These are phyloP conservation scores for Ashinkailepas kermadecensis DNA, from an alignment of 2,888 invertebrate species.

Conservation along the genomic window DNA sequence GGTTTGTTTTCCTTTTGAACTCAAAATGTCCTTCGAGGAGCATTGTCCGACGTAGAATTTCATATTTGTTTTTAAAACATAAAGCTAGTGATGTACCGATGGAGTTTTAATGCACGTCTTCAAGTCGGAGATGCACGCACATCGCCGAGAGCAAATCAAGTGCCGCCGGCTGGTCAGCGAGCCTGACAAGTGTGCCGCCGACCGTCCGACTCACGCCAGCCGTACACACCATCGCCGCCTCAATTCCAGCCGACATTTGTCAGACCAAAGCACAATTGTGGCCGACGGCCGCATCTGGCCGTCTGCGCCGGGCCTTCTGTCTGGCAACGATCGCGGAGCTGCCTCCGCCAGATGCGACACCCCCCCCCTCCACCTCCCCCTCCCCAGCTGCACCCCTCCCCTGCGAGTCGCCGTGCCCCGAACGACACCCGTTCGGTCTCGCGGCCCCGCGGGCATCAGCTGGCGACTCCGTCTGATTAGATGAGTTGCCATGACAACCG, in stretches of 20 bases:
- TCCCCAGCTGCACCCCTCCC: no score
- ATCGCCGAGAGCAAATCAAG: no score
- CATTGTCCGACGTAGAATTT: no score
- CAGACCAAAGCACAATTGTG: background rate
- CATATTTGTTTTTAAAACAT: no score
- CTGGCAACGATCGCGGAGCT: background rate
- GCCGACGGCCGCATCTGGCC: background rate
- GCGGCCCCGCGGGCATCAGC: background rate
- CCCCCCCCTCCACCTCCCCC: background rate
- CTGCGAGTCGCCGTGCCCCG: background rate
- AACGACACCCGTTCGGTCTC: background rate
- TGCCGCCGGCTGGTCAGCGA: no score
- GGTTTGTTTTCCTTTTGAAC: no score
- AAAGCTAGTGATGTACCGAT: no score
- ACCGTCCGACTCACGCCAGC: background rate
- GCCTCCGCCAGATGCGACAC: background rate
- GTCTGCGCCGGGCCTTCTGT: background rate
- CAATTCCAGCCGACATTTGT: background rate
- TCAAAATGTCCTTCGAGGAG: no score
- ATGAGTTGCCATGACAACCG: slow-evolving; percentile 20
- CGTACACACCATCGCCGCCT: background rate
- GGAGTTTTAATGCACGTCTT: no score
- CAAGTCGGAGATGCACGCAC: no score
- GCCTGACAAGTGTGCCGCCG: no score
- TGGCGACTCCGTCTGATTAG: slow-evolving; percentile 15